Evolutionary conservation across 2,113 vertebrate species (phyloP), one percentile per base, ranked within the genome.

Genomic region (rat (Rattus norvegicus)): DNA sequence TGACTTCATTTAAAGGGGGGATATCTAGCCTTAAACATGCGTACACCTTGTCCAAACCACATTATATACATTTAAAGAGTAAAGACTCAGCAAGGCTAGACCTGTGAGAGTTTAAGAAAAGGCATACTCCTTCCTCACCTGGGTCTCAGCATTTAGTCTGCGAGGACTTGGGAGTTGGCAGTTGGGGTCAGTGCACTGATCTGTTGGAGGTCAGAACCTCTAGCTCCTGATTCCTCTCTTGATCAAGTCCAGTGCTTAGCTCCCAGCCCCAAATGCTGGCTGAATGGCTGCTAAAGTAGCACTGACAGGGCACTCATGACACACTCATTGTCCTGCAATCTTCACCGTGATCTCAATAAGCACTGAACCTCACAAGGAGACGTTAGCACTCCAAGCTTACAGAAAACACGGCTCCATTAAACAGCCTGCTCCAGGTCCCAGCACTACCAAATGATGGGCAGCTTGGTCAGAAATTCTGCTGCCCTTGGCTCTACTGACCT

Each of bases 1-100:
- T 63, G 26, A 91, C 69, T 90, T 92, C 89, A 77, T 85, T 89
- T 80, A 85, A 97, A 93, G 79, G 11, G 56, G 39, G 26, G 76
- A 91, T 76, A 75, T 11, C 22, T 77, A 72, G 24, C 69, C 33
- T 95, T 22, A 93, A 93, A 92, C 30, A 12, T 75, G 94, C 91
- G 39, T 49, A 94, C 17, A 92, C 87, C 88, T 91, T 28, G 67
- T 33, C 47, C 88, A 94, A 90, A 92, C 81, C 54, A 7, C 84
- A 92, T 83, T 54, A 69, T 77, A 77, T 59, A 52, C 59, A 92
- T 87, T 88, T 90, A 70, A 70, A 47, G 85, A 95, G 77, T 56
- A 85, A 95, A 93, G 17, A 79, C 77, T 93, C 2, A 93, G 19
- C 20, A 52, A 94, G 19, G 19, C 26, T 63, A 88, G 69, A 17